Percentiles rank a stretch among this genome's conserved stretches.
Evolutionary conservation across 1,140 invertebrate genomes (phyloP).

Genomic region (Tetragnatha versicolor): DNA sequence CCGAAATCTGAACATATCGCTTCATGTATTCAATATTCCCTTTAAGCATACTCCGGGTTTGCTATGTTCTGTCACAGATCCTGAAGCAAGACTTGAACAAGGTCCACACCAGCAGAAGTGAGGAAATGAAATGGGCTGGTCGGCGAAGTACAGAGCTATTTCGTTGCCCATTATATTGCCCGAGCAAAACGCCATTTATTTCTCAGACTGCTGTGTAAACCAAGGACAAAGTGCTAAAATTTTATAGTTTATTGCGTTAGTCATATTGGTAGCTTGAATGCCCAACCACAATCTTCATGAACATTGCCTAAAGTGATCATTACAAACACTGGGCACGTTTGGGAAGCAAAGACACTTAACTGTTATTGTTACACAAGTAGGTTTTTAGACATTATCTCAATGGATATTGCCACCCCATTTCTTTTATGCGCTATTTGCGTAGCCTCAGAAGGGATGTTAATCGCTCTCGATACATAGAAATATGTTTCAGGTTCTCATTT

Average conservation of each 20-base stretch:
- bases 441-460: conserved; percentile 10
- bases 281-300: conserved; percentile 16
- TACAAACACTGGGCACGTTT: conserved; percentile 39
- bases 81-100: conserved; percentile 3
- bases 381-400: conserved; percentile 47
- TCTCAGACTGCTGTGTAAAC: not conserved
- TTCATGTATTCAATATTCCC: no score
- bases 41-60: no score
- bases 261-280: conserved; percentile 36
- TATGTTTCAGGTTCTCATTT: no score
- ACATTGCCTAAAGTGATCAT: conserved; percentile 49
- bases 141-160: not conserved
- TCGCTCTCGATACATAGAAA: conserved; percentile 8
- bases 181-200: conserved; percentile 39
- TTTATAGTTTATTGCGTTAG: conserved; percentile 46
- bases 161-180: no score
- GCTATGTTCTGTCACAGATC: not conserved
- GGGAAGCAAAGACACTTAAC: conserved; percentile 21
- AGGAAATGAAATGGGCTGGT: not conserved
- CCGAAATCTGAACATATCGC: no score
- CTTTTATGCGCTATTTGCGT: conserved; percentile 42
- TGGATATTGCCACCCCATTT: conserved; percentile 38
- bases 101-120: not conserved
- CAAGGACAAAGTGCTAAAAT: conserved; percentile 54
- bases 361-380: conserved; percentile 53